Conservation (phyloP, 2,113 vertebrate genomes). For the Bubo scandiacus region DNA sequence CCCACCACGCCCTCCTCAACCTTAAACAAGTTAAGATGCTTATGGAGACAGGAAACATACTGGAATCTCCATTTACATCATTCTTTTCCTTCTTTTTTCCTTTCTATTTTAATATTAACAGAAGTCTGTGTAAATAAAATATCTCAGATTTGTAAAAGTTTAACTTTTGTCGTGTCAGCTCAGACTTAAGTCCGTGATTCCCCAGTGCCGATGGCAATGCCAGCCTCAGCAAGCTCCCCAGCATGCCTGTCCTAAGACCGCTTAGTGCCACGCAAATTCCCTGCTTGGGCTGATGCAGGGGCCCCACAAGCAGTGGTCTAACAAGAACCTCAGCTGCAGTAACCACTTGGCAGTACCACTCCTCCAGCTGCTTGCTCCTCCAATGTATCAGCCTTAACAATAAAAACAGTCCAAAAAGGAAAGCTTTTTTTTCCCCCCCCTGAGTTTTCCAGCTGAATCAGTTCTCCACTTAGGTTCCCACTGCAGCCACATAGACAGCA, state of each 20-base stretch:
- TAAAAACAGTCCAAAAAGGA: background rate
- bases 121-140: background rate
- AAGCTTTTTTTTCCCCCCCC: background rate
- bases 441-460: background rate
- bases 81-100: background rate
- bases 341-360: background rate
- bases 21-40: background rate
- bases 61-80: background rate
- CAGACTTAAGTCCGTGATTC: background rate
- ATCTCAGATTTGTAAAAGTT: background rate
- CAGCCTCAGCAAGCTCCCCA: background rate
- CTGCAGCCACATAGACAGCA: background rate
- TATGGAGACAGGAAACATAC: background rate
- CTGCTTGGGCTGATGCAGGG: background rate
- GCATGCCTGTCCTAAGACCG: background rate
- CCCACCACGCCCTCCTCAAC: background rate
- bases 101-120: background rate
- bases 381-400: background rate
- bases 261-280: background rate
- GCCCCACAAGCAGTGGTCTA: background rate
- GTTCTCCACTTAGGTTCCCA: background rate
- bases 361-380: background rate
- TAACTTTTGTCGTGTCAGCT: background rate
- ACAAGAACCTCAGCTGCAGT: background rate
- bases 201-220: fast-evolving